Evolutionary conservation across 1,140 invertebrate genomes (phyloP), one percentile per base, ranked within the genome.

Genomic region (Aethina tumida): DNA sequence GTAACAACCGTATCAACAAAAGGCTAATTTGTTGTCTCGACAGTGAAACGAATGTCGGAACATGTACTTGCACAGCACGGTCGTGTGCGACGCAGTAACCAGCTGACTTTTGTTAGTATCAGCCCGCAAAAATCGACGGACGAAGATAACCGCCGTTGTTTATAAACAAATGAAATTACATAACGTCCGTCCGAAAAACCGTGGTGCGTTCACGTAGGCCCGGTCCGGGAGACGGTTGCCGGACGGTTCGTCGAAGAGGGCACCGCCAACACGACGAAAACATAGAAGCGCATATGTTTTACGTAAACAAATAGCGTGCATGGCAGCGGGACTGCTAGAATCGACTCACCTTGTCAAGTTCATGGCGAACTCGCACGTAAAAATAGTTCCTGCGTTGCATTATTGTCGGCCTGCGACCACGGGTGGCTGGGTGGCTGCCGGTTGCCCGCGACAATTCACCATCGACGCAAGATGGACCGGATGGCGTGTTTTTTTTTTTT

Each of bases 281-380:
- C 31, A n/a, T 8, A 22, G 3, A 24, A 9, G n/a, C 13, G 9
- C n/a, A 13, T 14, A 15, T 12, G 34, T 18, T 12, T 36, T 17
- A 9, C 16, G 6, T 16, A 36, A 17, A 13, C 19, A 25, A 26
- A 36, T 16, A 25, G 26, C 24, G 9, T 13, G 19, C 9, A 33
- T 20, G 22, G 15, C 6, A 7, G 12, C 14, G 15, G 15, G 19
- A 19, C 10, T n/a, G n/a, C n/a, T n/a, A n/a, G n/a, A n/a, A n/a
- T n/a, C n/a, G 27, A 39, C 37, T 39, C 37, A 39, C 37, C 37
- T 39, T 39, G 28, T 31, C 37, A 31, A 32, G 37, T 39, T 39
- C 37, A 39, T 18, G 37, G 37, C 16, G 19, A 29, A 27, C 18
- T 28, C 24, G 17, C 20, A 14, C 15, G 12, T 13, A 35, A 24